phyloP scores from a whole-genome alignment of 1,140 invertebrate genomes.

The Brachystomella parvula region DNA sequence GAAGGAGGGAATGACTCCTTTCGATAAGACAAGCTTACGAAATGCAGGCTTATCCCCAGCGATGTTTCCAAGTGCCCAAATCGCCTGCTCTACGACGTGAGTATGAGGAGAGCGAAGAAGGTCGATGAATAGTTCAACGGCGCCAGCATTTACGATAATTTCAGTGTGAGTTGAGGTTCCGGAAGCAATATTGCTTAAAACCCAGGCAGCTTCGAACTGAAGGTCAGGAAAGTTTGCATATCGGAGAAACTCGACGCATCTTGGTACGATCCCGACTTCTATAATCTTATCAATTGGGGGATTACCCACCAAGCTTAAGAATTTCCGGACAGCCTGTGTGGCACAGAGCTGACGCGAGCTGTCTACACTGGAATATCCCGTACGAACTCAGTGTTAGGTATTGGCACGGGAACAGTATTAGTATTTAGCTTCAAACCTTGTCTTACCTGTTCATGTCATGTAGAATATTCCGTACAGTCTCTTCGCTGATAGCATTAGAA shows the following conservation, averaged over 20 bases:
- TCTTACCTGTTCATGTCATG: slow-evolving; percentile 24
- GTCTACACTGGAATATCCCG: slow-evolving; percentile 47
- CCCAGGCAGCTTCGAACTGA: slow-evolving; percentile 98
- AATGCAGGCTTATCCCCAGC: slow-evolving; percentile 48
- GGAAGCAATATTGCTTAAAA: slow-evolving; percentile 95
- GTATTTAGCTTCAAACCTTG: too few species aligned
- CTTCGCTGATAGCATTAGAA: too few species aligned
- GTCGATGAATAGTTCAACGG: slow-evolving; percentile 72
- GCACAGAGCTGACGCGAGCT: slow-evolving; percentile 54
- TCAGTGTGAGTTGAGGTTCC: slow-evolving; percentile 84
- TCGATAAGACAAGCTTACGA: slow-evolving; percentile 45
- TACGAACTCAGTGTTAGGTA: too few species aligned
- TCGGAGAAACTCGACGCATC: slow-evolving; percentile 68
- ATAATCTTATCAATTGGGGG: slow-evolving; percentile 92
- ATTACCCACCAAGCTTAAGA: slow-evolving; percentile 81
- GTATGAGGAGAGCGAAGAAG: slow-evolving; percentile 64
- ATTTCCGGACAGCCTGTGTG: slow-evolving; percentile 72
- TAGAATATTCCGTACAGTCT: slow-evolving; percentile 15
- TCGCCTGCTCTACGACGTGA: slow-evolving; percentile 88
- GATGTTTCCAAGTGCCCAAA: slow-evolving; percentile 71
- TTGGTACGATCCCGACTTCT: slow-evolving; percentile 72
- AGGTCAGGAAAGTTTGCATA: slow-evolving; percentile 62
- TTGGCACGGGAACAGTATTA: too few species aligned
- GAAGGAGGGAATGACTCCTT: slow-evolving; percentile 41
- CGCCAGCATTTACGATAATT: slow-evolving; percentile 73